Evolutionary conservation across 2,113 vertebrate genomes (phyloP).

Genomic region (Herpailurus yagouaroundi): DNA sequence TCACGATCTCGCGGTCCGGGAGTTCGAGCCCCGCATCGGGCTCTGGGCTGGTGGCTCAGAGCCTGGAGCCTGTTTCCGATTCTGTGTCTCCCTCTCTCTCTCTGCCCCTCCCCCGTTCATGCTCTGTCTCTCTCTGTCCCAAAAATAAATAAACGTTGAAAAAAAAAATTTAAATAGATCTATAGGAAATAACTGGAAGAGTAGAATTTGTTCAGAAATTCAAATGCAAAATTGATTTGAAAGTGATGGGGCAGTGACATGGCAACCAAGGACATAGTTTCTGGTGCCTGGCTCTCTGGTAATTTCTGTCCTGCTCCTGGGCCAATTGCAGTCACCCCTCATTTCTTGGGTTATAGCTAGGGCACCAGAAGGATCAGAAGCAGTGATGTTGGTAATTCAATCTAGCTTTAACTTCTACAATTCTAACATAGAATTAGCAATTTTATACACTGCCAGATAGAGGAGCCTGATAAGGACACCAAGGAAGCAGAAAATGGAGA

Average conservation of each 20-base stretch:
- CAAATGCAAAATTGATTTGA: neutral
- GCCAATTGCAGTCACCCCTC: neutral
- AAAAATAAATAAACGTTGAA: no score
- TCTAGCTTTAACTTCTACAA: constrained; percentile 16
- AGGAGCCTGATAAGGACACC: neutral
- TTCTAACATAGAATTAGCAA: neutral
- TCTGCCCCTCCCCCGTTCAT: no score
- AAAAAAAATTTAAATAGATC: neutral
- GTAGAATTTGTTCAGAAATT: neutral
- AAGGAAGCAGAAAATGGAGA: neutral
- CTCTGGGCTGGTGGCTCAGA: no score
- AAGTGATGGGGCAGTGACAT: neutral
- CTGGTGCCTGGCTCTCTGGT: neutral
- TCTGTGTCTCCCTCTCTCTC: no score
- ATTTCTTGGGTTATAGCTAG: neutral
- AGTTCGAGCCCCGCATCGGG: no score
- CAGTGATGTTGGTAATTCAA: neutral
- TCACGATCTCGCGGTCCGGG: no score
- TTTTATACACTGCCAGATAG: neutral
- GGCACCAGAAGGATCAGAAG: neutral
- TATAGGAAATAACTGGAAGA: neutral
- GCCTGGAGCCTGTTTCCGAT: no score
- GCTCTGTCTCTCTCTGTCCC: no score
- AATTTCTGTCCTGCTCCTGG: neutral
- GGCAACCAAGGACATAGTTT: neutral